Percentiles rank a stretch among this genome's conserved stretches.
Evolutionary conservation across 2,888 invertebrate species (phyloP).

Genomic region (Luperina nickerlii): DNA sequence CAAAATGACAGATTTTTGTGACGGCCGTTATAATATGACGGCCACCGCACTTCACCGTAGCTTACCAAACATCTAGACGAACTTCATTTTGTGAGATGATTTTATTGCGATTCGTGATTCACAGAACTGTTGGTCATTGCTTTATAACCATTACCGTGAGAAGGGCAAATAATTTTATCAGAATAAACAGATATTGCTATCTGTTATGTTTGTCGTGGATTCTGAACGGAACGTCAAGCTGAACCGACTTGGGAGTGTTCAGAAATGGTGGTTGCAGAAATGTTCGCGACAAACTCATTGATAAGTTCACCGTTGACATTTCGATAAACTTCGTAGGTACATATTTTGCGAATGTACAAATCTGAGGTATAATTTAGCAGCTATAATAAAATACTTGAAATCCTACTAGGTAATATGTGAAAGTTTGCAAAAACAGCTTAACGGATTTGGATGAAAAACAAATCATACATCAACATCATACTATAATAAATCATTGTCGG

Average conservation of each 20-base stretch:
- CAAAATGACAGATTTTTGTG: no score
- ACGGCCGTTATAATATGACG: no score
- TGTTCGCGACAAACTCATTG: neutral
- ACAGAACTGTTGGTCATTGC: neutral
- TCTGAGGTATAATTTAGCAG: neutral
- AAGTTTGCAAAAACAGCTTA: neutral
- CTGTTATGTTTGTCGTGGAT: neutral
- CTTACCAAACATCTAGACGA: neutral
- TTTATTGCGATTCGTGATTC: neutral
- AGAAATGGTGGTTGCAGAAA: no score
- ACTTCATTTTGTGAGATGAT: neutral
- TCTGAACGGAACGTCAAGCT: no score
- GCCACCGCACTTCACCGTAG: neutral
- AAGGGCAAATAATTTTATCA: conserved; percentile 20
- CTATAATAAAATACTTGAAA: neutral
- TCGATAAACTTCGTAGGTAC: neutral
- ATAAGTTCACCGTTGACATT: conserved; percentile 1
- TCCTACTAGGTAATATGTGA: neutral
- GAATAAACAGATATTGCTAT: conserved; percentile 21
- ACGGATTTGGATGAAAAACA: no score
- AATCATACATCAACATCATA: neutral
- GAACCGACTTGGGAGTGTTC: no score
- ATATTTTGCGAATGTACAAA: conserved; percentile 1
- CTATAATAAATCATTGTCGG: neutral
- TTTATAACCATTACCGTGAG: conserved; percentile 1